phyloP scores from a whole-genome alignment of 2,113 vertebrate genomes.

The Vimba vimba region DNA sequence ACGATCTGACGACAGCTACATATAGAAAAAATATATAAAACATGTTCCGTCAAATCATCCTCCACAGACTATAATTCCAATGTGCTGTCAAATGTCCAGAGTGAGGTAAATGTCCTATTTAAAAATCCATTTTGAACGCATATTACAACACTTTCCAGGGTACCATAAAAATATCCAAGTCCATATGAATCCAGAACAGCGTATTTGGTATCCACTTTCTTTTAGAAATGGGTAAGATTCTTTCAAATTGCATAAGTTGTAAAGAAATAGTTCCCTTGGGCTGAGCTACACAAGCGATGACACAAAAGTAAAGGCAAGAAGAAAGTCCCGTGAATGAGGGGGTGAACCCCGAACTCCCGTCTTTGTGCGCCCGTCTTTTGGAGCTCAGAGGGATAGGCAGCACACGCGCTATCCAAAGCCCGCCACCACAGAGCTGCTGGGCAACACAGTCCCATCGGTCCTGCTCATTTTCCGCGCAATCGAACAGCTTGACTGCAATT shows the following conservation, averaged over 20 bases:
- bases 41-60: conserved; percentile 11
- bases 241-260: background rate
- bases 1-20: conserved; percentile 3
- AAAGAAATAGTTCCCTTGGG: conserved; percentile 11
- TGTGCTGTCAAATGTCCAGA: conserved; percentile 68
- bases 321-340: conserved; percentile 31
- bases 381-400: conserved; percentile 25
- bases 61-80: conserved; percentile 67
- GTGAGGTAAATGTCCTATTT: conserved; percentile 53
- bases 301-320: background rate
- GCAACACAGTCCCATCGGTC: conserved; percentile 69
- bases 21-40: conserved; percentile 30
- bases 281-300: background rate
- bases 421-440: conserved; percentile 68
- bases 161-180: background rate
- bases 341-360: conserved; percentile 42
- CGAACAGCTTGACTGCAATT: conserved; percentile 52
- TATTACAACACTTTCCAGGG: conserved; percentile 51
- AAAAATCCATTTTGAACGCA: conserved; percentile 67
- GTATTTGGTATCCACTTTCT: background rate
- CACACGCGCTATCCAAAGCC: conserved; percentile 71
- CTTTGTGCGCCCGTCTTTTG: conserved; percentile 51
- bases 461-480: conserved; percentile 58
- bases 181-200: conserved; percentile 2
- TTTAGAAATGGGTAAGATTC: background rate